Evolutionary conservation across 1,140 invertebrate species (phyloP), one percentile per base, ranked within the genome.

Genomic region (Microplitis demolitor): DNA sequence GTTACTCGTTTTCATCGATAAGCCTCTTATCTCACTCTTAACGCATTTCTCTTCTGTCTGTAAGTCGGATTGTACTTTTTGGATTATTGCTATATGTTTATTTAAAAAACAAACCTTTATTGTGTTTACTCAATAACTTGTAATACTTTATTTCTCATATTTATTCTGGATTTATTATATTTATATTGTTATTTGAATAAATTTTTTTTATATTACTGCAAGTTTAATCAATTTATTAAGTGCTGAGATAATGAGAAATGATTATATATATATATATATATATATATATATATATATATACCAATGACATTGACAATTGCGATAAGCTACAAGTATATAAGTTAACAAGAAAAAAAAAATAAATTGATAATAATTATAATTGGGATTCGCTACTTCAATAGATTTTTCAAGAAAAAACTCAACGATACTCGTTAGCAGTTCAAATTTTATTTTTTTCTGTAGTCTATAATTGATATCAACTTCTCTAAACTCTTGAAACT

Each of bases 1-100:
- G 66, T 34, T 45, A 45, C 39, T 60, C 53, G 66, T 72, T 72
- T 71, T 72, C 67, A 72, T 75, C 74, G 62, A 69, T 75, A 69
- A 75, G 71, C 71, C 61, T 66, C 74, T 75, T 72, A 75, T 72
- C 74, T 71, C 63, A 51, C 70, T 66, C 70, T 66, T 37, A 58
- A 54, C 63, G 73, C 34, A 37, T 71, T 66, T 69, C 61, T 54
- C 56, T 50, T 54, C 63, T 62, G 53, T 60, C 51, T 56, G 51
- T 53, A 33, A 16, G 53, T 66, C 50, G 50, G 35, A 66, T 72
- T 66, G 35, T 31, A n/a, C n/a, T 50, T 50, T 53, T 3, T 13
- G 34, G 37, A 31, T 50, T 72, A 72, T n/a, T 16, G 13, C 58
- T 16, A 13, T 24, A 9, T 60, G 9, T 60, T 69, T 69, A 14